Percentiles rank a stretch among this genome's conserved stretches.
These are phyloP conservation scores for Silurus aristotelis DNA, from an alignment of 2,797 vertebrate species.

Conservation along the genomic window DNA sequence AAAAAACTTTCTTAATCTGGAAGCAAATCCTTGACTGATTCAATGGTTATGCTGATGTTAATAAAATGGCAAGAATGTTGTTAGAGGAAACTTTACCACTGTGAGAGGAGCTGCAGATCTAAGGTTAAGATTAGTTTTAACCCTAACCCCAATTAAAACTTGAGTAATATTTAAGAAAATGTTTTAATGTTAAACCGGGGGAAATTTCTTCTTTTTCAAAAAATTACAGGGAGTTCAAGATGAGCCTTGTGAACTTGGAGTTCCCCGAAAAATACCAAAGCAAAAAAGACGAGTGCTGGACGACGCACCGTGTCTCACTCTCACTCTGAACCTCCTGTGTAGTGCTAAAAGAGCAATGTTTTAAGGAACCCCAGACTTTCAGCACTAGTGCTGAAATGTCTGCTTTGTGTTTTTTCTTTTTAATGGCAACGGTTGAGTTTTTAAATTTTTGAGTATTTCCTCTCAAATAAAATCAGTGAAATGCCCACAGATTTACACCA, in stretches of 20 bases:
- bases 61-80: too few relatives aligned
- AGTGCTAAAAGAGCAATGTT: neutral
- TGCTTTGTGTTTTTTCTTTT: neutral
- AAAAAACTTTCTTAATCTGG: neutral
- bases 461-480: neutral
- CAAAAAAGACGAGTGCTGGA: neutral
- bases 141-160: too few relatives aligned
- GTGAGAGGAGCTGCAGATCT: neutral
- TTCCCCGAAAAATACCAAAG: conserved; percentile 1
- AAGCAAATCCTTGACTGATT: neutral
- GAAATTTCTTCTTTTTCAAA: neutral
- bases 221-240: neutral
- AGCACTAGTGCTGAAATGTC: neutral
- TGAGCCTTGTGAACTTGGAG: neutral
- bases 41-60: too few relatives aligned
- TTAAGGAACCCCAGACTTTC: neutral
- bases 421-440: neutral
- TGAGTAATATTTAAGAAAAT: neutral
- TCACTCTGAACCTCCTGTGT: neutral
- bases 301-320: neutral
- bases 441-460: neutral
- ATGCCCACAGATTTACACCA: too few relatives aligned
- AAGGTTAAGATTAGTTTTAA: too few relatives aligned
- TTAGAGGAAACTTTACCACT: too few relatives aligned
- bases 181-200: neutral